Evolutionary conservation across 2,113 vertebrate species (phyloP).

Genomic region (Beaufortia kweichowensis): DNA sequence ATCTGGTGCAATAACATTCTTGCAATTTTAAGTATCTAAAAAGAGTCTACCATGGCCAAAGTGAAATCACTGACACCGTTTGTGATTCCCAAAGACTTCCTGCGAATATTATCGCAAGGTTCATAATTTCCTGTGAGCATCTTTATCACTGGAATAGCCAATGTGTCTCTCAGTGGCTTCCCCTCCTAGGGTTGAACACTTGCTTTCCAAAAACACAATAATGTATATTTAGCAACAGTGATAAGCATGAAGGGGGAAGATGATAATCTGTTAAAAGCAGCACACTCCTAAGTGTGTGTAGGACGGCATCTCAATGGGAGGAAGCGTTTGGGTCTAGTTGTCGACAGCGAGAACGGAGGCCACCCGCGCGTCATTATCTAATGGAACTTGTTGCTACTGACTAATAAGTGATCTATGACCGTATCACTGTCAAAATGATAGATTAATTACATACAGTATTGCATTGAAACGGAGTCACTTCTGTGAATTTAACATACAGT

Average conservation of each 20-base stretch:
- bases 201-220: conserved; percentile 62
- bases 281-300: conserved; percentile 61
- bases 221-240: conserved; percentile 68
- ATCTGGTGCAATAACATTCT: background rate
- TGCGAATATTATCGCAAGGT: conserved; percentile 47
- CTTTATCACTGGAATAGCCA: conserved; percentile 49
- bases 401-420: background rate
- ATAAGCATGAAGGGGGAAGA: conserved; percentile 72
- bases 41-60: no score
- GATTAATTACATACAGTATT: background rate
- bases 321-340: conserved; percentile 65
- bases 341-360: conserved; percentile 65
- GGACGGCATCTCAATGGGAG: conserved; percentile 70
- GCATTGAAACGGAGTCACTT: background rate
- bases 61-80: conserved; percentile 20
- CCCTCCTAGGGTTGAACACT: conserved; percentile 64
- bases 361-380: conserved; percentile 46
- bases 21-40: background rate
- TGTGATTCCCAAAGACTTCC: conserved; percentile 8
- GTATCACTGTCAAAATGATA: background rate
- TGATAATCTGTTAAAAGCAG: conserved; percentile 71
- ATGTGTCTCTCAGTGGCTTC: conserved; percentile 66
- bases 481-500: no score
- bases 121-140: conserved; percentile 55
- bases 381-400: conserved; percentile 48